Evolutionary conservation across 2,888 invertebrate species (phyloP), one percentile per base, ranked within the genome.

Genomic region (Chalcosyrphus nemorum): DNA sequence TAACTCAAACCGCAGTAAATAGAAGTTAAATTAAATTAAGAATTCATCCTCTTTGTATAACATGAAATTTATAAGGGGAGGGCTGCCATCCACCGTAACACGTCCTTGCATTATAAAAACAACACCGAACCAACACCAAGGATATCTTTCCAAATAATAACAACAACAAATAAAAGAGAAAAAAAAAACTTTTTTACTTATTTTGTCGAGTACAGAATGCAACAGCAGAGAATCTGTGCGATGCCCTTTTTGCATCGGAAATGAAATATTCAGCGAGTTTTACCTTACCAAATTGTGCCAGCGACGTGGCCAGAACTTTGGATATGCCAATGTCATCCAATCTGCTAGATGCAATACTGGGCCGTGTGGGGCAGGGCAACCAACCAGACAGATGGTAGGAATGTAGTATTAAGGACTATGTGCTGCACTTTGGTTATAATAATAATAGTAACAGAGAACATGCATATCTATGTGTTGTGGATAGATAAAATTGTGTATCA

Each of bases 281-380:
- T 75, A 75, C 75, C 75, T 75, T 63, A 45, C 75, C 57, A 81
- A 81, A 57, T 63, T 38, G 50, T 70, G 56, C 61, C 59, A 75
- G 63, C 50, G 54, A 66, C 59, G 61, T 80, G 66, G 68, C 66
- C 66, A 72, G 59, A 80, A 74, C 45, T 74, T 74, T 61, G 35
- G 66, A 74, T 80, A 80, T 80, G 66, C 66, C 80, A 80, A 80
- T 80, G 80, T 74, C 80, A 80, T 74, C 80, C 80, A 68, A 80
- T 68, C 74, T 80, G 80, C 54, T 80, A 61, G 68, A 74, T 74
- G 54, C 61, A 68, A 65, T 61, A 43, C 27, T 41, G 54, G 9
- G 29, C 13, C n/a, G n/a, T 21, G 52, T 24, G 15, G 54, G 45
- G 57, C 1, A 24, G 4, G 43, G n/a, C n/a, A 24, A 56, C 41